Base-by-base conservation (phyloP, 1,140 invertebrate genomes). In the Bombus consobrinus region DNA sequence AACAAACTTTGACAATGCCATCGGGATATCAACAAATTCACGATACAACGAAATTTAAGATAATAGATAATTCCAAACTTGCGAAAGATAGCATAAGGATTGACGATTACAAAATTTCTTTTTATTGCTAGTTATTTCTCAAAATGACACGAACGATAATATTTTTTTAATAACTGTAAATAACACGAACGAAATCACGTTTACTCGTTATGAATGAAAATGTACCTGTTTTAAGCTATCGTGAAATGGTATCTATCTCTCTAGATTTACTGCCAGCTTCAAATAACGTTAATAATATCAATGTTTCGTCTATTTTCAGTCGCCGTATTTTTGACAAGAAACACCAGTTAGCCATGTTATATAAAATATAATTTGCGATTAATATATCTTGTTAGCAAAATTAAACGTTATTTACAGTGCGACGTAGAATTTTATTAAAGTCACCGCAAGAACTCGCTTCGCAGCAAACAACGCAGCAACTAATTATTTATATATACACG, bases 11-110 rank as follows among this genome's bases (percentile, higher is more conserved):
- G n/a, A 32, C 15, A n/a, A 72, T 41, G 18, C n/a, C 18, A 13
- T 28, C n/a, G 1, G 39, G 41, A 39, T 43, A 28, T 18, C 32
- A 32, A n/a, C 10, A 4, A 43, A 41, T 25, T 62, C 62, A 13
- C 62, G 37, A 64, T 64, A 79, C 77, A 79, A 79, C 77, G 77
- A 79, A 79, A 79, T 47, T 66, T 43, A 34, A 43, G 62, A 32
- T n/a, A 13, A 22, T 28, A 34, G 47, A 37, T 43, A 34, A 37
- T 64, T n/a, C 37, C 59, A 78, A 43, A 78, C 39, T 64, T 37
- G 37, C 59, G n/a, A 78, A 32, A 1, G 25, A 64, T 78, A 66
- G 39, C 13, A n/a, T 15, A n/a, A 57, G 25, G 47, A 9, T 75
- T 28, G 74, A 12, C 13, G 32, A 22, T 37, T 37, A 13, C 9